Evolutionary conservation across 1,140 invertebrate species (phyloP), one percentile per base, ranked within the genome.

Genomic region (Pseudomyrmex pallidus): DNA sequence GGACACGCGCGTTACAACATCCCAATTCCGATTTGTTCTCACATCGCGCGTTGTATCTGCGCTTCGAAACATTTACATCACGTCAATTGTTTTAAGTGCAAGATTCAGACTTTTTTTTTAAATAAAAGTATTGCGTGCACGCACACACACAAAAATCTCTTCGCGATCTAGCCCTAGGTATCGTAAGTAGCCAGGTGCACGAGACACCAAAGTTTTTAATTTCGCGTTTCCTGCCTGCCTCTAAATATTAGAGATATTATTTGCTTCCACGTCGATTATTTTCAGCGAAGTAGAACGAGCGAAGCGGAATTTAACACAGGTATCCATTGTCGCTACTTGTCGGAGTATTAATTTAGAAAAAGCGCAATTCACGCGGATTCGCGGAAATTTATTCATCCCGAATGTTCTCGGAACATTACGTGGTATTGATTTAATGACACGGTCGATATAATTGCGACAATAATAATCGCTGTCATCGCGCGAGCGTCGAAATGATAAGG

Each of bases 121-220:
- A 35, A 63, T 8, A 66, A 67, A 22, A 85, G 50, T 82, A 68
- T 48, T 59, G 46, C 54, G 17, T 78, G 68, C 74, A 84, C 82
- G 50, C 35, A 5, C 35, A 35, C 35, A 35, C 35, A 35, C 0
- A 35, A 35, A 35, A 35, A 35, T 83, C 77, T 85, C 70, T 87
- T 62, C 64, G 44, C 17, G 1, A 25, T 50, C n/a, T 50, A 85
- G 86, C 85, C 89, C 78, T 66, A 77, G 35, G 76, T 88, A 90
- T 89, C 64, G 57, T 91, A 91, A 5, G 25, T 89, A 91, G 90
- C 91, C 91, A 92, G 90, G 90, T 90, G 83, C 85, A 87, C 72
- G 84, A 90, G 74, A 83, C 74, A 85, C 85, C 82, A 90, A 88
- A 90, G 72, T 61, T 80, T 89, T 76, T 85, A 84, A 83, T 82